Base-by-base conservation (phyloP, 1,140 invertebrate species). In the Listronotus oregonensis region DNA sequence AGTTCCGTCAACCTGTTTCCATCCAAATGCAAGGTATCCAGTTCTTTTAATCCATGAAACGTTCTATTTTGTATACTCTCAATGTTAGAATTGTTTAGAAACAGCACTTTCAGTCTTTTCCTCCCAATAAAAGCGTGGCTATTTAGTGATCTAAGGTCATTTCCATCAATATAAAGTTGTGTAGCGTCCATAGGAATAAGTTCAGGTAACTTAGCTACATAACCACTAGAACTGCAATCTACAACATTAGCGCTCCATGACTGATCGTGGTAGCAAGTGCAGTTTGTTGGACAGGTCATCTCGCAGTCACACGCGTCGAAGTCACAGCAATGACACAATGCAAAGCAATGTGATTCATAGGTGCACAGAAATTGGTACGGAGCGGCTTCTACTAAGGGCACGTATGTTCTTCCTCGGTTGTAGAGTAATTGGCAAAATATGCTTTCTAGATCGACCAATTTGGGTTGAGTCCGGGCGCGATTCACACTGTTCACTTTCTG, bases 231-330 rank as follows among this genome's bases (percentile, higher is more conserved):
- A 8, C 91, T 90, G 75, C 94, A 96, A 78, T 95, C 93, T 4
- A 96, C 93, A 32, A 96, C 90, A 78, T 96, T 96, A 9, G 92
- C 91, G 32, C 90, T 90, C 92, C 93, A 96, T 12, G 90, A 91
- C 75, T 94, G 90, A 78, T 96, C 93, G 75, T 96, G 92, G 80
- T 94, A 96, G 80, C 94, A 96, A 32, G 90, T 91, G 78, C 94
- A 96, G 73, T 94, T 92, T 49, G 86, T 86, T 17, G 94, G 94
- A 74, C 94, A 96, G 17, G 90, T 95, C 93, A 96, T 95, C 83
- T 96, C 92, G 82, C 94, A 96, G 77, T 96, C 90, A 78, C 94
- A 96, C 18, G 93, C 93, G 78, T 95, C 93, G 74, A 94, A 96
- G 75, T 96, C 94, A 78, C 94, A 96, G 79, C 94, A 96, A 69